phyloP scores from a whole-genome alignment of 2,888 invertebrate species.

The Malacosoma neustria region DNA sequence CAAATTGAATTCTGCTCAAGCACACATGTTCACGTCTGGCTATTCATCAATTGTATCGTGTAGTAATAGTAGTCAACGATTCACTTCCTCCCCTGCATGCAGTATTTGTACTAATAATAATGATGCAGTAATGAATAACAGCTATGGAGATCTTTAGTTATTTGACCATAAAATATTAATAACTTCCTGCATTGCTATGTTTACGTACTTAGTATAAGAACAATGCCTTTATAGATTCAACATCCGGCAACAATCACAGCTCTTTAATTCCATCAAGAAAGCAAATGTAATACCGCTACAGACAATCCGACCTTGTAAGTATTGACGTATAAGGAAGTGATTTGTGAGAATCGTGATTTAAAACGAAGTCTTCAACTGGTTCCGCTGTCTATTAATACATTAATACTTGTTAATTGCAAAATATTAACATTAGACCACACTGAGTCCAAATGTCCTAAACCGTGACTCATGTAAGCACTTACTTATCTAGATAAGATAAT shows the following conservation, averaged over 20 bases:
- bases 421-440: too few relatives aligned
- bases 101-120: not conserved
- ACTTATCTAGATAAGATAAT: not conserved
- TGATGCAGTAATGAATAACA: not conserved
- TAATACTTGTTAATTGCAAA: too few relatives aligned
- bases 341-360: too few relatives aligned
- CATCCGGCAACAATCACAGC: not conserved
- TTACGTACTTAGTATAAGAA: too few relatives aligned
- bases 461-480: not conserved
- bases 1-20: conserved; percentile 62
- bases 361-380: too few relatives aligned
- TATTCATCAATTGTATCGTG: conserved; percentile 64
- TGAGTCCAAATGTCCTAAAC: not conserved
- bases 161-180: too few relatives aligned
- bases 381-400: too few relatives aligned
- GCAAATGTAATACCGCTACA: conserved; percentile 11
- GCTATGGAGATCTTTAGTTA: too few relatives aligned
- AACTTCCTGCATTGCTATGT: too few relatives aligned
- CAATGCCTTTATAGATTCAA: too few relatives aligned
- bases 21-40: conserved; percentile 57
- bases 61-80: conserved; percentile 58
- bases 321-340: conserved; percentile 12
- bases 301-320: conserved; percentile 14
- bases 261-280: conserved; percentile 11
- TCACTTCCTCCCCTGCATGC: conserved; percentile 36